Evolutionary conservation across 2,888 invertebrate species (phyloP).

Genomic region (Sarcophaga rosellei): DNA sequence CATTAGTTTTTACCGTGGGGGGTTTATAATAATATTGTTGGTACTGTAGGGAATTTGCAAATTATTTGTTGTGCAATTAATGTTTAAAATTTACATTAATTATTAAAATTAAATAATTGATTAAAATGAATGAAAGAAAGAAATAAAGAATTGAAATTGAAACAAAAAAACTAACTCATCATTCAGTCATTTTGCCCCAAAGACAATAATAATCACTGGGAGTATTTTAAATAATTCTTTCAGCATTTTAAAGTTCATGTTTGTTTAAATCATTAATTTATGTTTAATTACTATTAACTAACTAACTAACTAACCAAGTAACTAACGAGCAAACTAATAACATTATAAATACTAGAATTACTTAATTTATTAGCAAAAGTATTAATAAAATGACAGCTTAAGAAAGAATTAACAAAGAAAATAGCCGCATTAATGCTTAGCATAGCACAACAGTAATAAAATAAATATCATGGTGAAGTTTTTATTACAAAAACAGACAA

Average conservation of each 20-base stretch:
- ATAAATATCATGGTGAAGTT: background rate
- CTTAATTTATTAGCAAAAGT: background rate
- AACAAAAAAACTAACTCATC: too few species aligned
- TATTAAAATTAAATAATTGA: background rate
- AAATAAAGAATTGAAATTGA: too few species aligned
- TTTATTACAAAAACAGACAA: background rate
- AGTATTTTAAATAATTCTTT: constrained; percentile 19
- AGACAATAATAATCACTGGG: constrained; percentile 7
- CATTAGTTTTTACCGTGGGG: too few species aligned
- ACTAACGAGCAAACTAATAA: background rate
- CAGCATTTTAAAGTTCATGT: constrained; percentile 37
- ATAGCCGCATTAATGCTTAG: too few species aligned
- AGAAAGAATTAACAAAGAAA: too few species aligned
- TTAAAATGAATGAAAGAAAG: too few species aligned
- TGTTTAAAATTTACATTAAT: constrained; percentile 37
- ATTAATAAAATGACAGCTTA: constrained; percentile 5
- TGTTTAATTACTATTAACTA: constrained; percentile 40
- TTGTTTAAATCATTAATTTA: constrained; percentile 49
- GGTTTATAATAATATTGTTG: too few species aligned
- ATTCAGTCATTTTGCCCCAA: background rate
- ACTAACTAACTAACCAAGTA: background rate
- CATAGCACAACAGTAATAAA: background rate
- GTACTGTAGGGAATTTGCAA: too few species aligned
- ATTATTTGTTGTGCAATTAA: constrained; percentile 20
- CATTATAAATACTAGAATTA: too few species aligned